Evolutionary conservation across 2,113 vertebrate genomes (phyloP).

Genomic region (Rhabdomys dilectus): DNA sequence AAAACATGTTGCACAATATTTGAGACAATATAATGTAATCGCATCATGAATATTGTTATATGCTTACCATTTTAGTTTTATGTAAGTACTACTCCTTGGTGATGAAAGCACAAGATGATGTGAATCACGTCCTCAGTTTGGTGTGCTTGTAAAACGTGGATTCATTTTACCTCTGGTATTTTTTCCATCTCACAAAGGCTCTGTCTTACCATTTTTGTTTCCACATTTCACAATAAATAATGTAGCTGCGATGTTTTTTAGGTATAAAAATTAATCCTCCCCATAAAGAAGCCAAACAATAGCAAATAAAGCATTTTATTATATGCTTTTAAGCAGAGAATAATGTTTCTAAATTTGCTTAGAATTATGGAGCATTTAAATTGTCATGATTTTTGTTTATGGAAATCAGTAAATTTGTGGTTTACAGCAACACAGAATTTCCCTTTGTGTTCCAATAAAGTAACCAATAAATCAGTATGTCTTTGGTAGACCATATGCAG

Average conservation of each 20-base stretch:
- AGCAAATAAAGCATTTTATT: background rate
- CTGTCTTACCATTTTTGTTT: background rate
- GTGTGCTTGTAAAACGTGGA: background rate
- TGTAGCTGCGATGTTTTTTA: background rate
- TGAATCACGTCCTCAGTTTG: background rate
- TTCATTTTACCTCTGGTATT: background rate
- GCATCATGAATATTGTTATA: too few relatives aligned
- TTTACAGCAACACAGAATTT: background rate
- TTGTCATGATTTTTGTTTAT: background rate
- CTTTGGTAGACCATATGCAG: background rate
- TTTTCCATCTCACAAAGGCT: background rate
- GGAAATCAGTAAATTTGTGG: background rate
- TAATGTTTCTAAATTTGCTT: background rate
- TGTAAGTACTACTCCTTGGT: accelerated
- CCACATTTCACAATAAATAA: background rate
- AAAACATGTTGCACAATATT: too few relatives aligned
- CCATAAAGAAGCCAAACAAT: background rate
- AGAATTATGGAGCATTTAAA: background rate
- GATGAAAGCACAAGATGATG: too few relatives aligned
- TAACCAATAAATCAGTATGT: background rate
- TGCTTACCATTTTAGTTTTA: background rate
- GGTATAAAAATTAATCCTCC: background rate
- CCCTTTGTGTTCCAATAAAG: background rate
- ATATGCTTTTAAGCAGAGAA: background rate
- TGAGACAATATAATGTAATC: background rate